Base-by-base conservation (phyloP, 2,113 vertebrate genomes). In the Calonectris borealis region DNA sequence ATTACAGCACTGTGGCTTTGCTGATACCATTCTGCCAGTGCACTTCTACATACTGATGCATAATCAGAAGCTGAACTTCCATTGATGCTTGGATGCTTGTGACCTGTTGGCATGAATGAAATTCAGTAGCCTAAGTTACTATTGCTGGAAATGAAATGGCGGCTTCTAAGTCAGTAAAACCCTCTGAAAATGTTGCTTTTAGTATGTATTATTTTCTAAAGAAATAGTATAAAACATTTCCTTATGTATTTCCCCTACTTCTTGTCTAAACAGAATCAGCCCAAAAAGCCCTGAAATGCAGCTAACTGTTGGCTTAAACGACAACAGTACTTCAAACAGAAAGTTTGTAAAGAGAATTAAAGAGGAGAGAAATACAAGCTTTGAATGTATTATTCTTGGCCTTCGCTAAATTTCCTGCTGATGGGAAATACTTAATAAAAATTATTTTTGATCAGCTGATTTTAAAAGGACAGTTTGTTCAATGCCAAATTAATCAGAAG, bases 341-440 rank as follows among this genome's bases (percentile, higher is more conserved):
- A 60, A 42, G 19, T 70, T 71, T 57, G 49, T 60, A 61, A 90
- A 61, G n/a, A 84, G 60, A 83, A 61, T 65, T 85, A 71, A 86
- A 88, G 34, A 65, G 26, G 25, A 94, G 40, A 85, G 15, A 78
- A 62, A 22, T 65, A 60, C 7, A 3, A 70, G 26, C 46, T 83
- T 36, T 40, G 38, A 16, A 42, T 62, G 34, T 92, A 62, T 94
- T 91, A 51, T 95, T 90, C 60, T 95, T 95, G 86, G 94, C 86
- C n/a, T 77, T 85, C 36, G n/a, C 46, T 78, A 78, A 68, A 78
- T 68, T 85, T 88, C 94, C 86, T 86, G 94, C 83, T 90, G 75
- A 73, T 92, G 92, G 65, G 92, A 92, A 96, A 85, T 19, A 54
- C 29, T 78, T 71, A 66, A 83, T 66, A 72, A 66, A 58, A 51